Evolutionary conservation across 1,140 invertebrate species (phyloP).

Genomic region (Scaptomyza graminum): DNA sequence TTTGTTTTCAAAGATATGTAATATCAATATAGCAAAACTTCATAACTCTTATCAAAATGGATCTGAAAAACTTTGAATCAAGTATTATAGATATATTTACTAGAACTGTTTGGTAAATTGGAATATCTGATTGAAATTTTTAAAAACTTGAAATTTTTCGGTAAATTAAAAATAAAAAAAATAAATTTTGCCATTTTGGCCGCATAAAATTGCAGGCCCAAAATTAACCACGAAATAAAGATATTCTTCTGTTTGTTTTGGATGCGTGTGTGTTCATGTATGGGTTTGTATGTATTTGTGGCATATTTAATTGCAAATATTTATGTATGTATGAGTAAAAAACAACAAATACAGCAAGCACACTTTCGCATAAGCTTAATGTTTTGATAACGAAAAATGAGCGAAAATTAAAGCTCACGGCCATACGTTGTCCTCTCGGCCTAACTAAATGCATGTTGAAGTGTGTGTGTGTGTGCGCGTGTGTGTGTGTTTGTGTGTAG

Average conservation of each 20-base stretch:
- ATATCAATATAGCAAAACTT: no score
- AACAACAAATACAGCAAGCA: constrained; percentile 56
- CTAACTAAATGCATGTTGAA: constrained; percentile 55
- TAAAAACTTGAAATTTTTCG: background rate
- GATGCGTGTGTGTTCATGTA: constrained; percentile 16
- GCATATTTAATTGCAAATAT: constrained; percentile 81
- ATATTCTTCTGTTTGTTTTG: constrained; percentile 9
- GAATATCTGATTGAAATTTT: background rate
- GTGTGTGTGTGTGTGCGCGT: constrained; percentile 7
- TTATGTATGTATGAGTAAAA: constrained; percentile 56
- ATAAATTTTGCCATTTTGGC: constrained; percentile 8
- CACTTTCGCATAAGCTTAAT: constrained; percentile 51
- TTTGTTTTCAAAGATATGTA: no score
- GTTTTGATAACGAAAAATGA: constrained; percentile 82
- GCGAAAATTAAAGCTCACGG: constrained; percentile 78
- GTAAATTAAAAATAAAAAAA: background rate
- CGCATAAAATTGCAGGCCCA: constrained; percentile 32
- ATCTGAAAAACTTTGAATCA: background rate
- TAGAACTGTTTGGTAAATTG: background rate
- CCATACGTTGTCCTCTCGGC: constrained; percentile 50
- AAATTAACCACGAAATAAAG: constrained; percentile 13
- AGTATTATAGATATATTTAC: no score
- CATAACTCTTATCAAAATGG: background rate
- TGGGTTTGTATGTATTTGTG: constrained; percentile 42
- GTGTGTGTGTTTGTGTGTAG: constrained; percentile 24